Conservation (phyloP, 2,888 invertebrate species). For the Pyrocoelia pectoralis region DNA sequence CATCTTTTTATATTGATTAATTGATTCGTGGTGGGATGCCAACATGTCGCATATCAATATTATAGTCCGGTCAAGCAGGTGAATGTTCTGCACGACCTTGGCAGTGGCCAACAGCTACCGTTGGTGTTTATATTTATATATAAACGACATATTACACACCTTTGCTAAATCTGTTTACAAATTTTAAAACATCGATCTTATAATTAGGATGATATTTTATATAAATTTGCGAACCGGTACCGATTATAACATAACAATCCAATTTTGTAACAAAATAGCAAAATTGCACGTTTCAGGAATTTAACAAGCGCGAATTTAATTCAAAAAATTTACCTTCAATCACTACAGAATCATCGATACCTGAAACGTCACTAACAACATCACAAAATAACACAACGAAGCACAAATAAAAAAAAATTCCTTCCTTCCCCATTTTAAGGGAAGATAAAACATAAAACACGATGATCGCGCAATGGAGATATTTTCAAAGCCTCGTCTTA, state of each 20-base stretch:
- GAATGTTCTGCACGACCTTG: constrained; percentile 58
- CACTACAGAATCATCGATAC: constrained; percentile 44
- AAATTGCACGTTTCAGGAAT: background rate
- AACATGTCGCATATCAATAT: constrained; percentile 37
- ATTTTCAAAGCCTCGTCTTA: constrained; percentile 56
- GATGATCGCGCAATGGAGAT: constrained; percentile 52
- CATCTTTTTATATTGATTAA: constrained; percentile 7
- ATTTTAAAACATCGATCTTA: background rate
- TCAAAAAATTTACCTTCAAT: constrained; percentile 47
- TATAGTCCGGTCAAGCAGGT: constrained; percentile 49
- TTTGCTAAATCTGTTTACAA: constrained; percentile 8
- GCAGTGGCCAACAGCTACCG: constrained; percentile 45
- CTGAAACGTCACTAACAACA: constrained; percentile 33
- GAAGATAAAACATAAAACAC: constrained; percentile 37
- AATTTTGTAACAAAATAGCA: too few species aligned
- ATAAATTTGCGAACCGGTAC: too few species aligned
- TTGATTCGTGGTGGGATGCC: constrained; percentile 17
- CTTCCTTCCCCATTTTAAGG: constrained; percentile 47
- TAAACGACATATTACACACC: constrained; percentile 7
- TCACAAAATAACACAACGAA: constrained; percentile 38
- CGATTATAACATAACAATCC: too few species aligned
- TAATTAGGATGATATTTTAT: too few species aligned
- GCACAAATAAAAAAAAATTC: constrained; percentile 47
- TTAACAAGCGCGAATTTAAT: background rate
- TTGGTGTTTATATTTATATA: constrained; percentile 12